A percentile compares a stretch with the other conserved stretches of the same genome.
These are phyloP conservation scores for Euglossa dilemma DNA, from an alignment of 1,140 invertebrate species.

Conservation along the genomic window DNA sequence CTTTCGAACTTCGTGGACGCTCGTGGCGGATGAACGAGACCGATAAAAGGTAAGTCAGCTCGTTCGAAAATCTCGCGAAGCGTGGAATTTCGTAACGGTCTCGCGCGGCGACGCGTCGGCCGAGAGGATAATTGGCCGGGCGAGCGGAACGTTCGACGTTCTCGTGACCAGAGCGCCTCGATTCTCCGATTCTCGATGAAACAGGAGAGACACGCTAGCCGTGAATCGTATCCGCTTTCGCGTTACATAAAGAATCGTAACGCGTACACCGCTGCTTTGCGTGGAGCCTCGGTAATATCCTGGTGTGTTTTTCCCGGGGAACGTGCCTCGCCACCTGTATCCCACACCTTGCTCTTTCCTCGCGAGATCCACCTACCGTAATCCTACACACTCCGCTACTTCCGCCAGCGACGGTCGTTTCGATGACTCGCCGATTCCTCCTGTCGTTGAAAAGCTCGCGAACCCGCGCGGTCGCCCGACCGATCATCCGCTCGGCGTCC, in stretches of 20 bases:
- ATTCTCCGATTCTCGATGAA: conserved; percentile 21
- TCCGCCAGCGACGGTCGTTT: conserved; percentile 29
- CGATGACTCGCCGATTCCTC: conserved; percentile 21
- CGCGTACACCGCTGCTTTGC: conserved; percentile 24
- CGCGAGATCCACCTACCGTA: conserved; percentile 42
- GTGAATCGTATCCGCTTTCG: conserved; percentile 45
- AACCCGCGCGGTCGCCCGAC: too few species aligned
- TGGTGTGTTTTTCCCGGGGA: conserved; percentile 17
- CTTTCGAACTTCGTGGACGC: conserved; percentile 9
- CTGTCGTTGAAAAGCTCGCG: conserved; percentile 29
- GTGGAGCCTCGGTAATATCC: conserved; percentile 22
- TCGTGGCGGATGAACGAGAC: background rate
- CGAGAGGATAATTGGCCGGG: too few species aligned
- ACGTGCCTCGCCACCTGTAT: conserved; percentile 43
- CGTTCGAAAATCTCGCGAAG: background rate
- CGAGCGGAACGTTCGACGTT: background rate
- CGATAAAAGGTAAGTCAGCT: conserved; percentile 8
- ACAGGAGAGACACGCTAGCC: conserved; percentile 9
- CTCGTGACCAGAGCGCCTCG: background rate
- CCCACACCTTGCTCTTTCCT: background rate
- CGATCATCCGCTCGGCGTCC: background rate
- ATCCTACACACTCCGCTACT: conserved; percentile 40
- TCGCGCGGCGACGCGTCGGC: background rate
- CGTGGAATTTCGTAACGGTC: background rate
- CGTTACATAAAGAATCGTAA: conserved; percentile 49